phyloP scores from a whole-genome alignment of 2,113 vertebrate species.

The Mustelus asterias region DNA sequence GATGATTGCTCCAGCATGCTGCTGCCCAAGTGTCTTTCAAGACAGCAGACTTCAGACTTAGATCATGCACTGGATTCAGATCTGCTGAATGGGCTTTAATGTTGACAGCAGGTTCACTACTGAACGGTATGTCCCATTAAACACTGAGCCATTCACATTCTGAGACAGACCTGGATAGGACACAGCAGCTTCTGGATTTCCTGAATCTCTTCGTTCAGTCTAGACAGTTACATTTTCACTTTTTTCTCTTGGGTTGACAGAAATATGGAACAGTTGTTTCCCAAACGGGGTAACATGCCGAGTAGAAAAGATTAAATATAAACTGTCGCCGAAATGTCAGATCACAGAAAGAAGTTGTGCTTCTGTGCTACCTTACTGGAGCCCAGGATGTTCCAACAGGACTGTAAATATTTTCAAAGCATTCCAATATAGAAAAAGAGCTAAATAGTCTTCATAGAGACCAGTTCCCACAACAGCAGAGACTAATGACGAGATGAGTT shows the following conservation, averaged over 20 bases:
- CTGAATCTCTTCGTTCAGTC: neutral
- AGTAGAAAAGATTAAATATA: neutral
- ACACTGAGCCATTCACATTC: neutral
- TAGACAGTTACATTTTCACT: neutral
- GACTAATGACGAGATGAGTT: neutral
- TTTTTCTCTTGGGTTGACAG: neutral
- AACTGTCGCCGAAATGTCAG: neutral
- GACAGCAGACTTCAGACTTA: neutral
- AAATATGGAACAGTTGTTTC: neutral
- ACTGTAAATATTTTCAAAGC: neutral
- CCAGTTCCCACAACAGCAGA: neutral
- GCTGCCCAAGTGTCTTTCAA: neutral
- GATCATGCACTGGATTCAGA: too few species aligned
- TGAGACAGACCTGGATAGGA: neutral
- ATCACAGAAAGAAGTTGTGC: neutral
- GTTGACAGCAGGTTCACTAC: neutral
- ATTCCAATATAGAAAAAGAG: neutral
- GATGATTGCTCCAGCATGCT: neutral
- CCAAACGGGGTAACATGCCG: neutral
- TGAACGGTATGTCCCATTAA: neutral
- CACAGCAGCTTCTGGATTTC: neutral
- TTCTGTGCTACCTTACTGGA: neutral
- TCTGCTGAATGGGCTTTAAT: neutral
- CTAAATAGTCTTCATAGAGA: too few species aligned
- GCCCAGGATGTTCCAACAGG: neutral